Evolutionary conservation across 2,113 vertebrate genomes (phyloP).

Genomic region (Bettongia penicillata): DNA sequence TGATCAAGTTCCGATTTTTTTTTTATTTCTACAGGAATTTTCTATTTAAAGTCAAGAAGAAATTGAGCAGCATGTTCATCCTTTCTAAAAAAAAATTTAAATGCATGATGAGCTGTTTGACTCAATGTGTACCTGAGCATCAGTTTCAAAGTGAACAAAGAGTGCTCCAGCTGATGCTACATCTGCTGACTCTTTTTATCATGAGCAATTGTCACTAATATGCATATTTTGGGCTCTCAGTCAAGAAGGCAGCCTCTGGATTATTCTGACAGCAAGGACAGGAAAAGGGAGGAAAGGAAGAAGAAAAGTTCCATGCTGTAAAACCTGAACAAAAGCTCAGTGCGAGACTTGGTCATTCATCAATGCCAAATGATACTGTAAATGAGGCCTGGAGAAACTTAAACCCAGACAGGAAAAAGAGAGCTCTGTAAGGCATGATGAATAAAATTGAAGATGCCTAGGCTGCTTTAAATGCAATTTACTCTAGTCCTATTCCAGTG

Average conservation of each 20-base stretch:
- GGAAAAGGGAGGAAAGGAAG: neutral
- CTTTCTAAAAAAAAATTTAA: neutral
- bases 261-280: neutral
- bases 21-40: neutral
- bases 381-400: neutral
- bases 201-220: constrained; percentile 32
- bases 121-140: constrained; percentile 53
- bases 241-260: neutral
- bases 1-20: constrained; percentile 23
- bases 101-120: constrained; percentile 10
- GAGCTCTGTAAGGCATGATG: neutral
- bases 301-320: neutral
- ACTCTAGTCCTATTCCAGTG: neutral
- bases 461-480: neutral
- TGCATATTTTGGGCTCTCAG: constrained; percentile 22
- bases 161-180: constrained; percentile 69
- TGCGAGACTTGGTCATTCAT: neutral
- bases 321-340: constrained; percentile 1
- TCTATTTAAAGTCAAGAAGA: constrained; percentile 3
- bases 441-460: constrained; percentile 19
- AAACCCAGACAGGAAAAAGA: neutral
- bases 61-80: neutral
- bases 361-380: neutral
- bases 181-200: constrained; percentile 62
- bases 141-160: constrained; percentile 62